A percentile compares a stretch with the other conserved stretches of the same genome.
These are phyloP conservation scores for Campylomormyrus tamandua DNA, from an alignment of 2,113 vertebrate genomes.

Conservation along the genomic window DNA sequence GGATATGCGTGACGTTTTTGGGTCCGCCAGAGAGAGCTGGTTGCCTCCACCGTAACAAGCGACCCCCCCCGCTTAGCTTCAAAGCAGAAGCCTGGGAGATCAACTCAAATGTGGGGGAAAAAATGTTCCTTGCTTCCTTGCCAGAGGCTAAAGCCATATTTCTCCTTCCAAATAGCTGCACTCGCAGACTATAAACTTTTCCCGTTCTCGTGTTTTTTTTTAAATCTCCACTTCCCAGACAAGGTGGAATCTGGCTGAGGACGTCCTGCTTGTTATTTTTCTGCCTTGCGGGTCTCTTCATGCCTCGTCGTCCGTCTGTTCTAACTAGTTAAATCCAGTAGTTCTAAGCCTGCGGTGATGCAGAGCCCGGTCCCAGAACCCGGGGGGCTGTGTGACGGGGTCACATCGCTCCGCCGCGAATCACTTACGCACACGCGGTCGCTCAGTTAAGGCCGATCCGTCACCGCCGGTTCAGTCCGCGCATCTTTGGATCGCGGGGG, in stretches of 20 bases:
- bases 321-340: neutral
- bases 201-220: neutral
- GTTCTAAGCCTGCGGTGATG: neutral
- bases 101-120: neutral
- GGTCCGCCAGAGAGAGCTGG: neutral
- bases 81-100: neutral
- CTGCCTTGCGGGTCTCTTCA: neutral
- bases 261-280: neutral
- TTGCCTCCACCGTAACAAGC: neutral
- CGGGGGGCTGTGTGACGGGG: neutral
- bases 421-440: neutral
- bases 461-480: neutral
- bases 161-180: slow-evolving; percentile 9
- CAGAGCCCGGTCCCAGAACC: neutral
- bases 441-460: neutral
- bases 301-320: neutral
- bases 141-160: neutral
- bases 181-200: slow-evolving; percentile 7
- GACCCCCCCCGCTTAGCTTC: neutral
- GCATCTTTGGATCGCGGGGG: neutral
- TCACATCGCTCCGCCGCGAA: neutral
- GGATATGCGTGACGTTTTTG: neutral
- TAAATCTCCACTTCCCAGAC: slow-evolving; percentile 12
- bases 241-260: neutral
- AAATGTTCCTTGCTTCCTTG: neutral